Evolutionary conservation across 2,888 invertebrate species (phyloP).

Genomic region (Philhelius pedissequus): DNA sequence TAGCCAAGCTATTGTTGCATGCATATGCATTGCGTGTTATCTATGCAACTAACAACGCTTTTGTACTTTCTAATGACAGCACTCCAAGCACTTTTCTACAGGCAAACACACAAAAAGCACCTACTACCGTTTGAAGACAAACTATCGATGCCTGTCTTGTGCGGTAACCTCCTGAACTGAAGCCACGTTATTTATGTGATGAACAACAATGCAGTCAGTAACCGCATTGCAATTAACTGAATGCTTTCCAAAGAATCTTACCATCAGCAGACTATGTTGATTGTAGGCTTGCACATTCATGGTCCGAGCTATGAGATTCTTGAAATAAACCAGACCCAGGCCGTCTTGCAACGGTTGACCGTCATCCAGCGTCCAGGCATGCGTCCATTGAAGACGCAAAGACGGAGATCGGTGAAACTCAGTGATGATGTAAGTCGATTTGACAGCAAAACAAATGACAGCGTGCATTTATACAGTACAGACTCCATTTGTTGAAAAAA

Average conservation of each 20-base stretch:
- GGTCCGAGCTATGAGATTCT: slow-evolving; percentile 42
- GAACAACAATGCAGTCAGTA: slow-evolving; percentile 14
- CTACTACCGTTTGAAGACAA: slow-evolving; percentile 32
- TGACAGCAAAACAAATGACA: slow-evolving; percentile 64
- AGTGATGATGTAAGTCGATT: slow-evolving; percentile 53
- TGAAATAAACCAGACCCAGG: slow-evolving; percentile 31
- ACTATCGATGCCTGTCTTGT: neutral
- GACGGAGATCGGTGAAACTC: neutral
- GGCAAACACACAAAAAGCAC: neutral
- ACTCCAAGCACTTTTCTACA: slow-evolving; percentile 1
- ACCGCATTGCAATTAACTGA: slow-evolving; percentile 37
- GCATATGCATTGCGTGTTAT: neutral
- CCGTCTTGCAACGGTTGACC: neutral
- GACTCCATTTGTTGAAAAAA: slow-evolving; percentile 37
- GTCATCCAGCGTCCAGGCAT: neutral
- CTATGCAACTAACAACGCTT: slow-evolving; percentile 9
- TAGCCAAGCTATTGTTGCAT: slow-evolving; percentile 41
- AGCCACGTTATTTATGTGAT: slow-evolving; percentile 20
- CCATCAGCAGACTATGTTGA: neutral
- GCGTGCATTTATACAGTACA: slow-evolving; percentile 27
- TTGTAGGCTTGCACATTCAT: neutral
- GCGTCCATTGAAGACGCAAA: neutral
- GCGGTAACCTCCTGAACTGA: slow-evolving; percentile 43
- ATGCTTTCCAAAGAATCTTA: slow-evolving; percentile 32
- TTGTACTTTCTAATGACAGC: slow-evolving; percentile 50